Evolutionary conservation across 2,113 vertebrate genomes (phyloP).

Genomic region (Synodontis membranacea): DNA sequence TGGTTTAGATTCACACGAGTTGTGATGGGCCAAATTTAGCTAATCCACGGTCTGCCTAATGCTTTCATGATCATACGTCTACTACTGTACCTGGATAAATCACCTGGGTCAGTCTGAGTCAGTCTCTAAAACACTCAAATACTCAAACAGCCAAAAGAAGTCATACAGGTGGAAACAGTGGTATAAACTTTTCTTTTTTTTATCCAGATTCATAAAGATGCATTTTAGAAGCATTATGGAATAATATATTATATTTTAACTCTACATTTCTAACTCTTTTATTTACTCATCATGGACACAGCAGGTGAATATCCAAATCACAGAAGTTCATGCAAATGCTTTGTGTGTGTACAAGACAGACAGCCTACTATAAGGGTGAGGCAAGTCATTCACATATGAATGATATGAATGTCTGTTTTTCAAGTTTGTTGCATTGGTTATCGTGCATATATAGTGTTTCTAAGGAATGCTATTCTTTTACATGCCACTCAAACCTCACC

Average conservation of each 20-base stretch:
- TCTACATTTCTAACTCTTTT: not conserved
- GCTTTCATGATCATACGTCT: not conserved
- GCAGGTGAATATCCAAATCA: not conserved
- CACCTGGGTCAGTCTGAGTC: constrained; percentile 18
- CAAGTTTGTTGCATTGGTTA: not conserved
- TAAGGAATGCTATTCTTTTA: not conserved
- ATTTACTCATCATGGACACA: not conserved
- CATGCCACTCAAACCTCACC: constrained; percentile 9
- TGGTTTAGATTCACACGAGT: not conserved
- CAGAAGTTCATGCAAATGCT: not conserved
- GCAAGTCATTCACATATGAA: constrained; percentile 1
- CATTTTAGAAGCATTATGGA: not conserved
- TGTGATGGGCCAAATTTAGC: not conserved
- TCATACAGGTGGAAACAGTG: not conserved
- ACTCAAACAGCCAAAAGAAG: not conserved
- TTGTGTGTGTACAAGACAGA: not conserved
- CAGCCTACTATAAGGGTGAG: not conserved
- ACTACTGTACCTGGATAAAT: constrained; percentile 6
- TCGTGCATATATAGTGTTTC: not conserved
- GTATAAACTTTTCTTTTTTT: not conserved
- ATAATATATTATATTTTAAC: not conserved
- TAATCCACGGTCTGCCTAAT: not conserved
- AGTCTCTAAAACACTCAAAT: not conserved
- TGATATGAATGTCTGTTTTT: not conserved
- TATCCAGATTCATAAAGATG: not conserved